phyloP scores from a whole-genome alignment of 2,113 vertebrate species.

The Apteryx mantelli region DNA sequence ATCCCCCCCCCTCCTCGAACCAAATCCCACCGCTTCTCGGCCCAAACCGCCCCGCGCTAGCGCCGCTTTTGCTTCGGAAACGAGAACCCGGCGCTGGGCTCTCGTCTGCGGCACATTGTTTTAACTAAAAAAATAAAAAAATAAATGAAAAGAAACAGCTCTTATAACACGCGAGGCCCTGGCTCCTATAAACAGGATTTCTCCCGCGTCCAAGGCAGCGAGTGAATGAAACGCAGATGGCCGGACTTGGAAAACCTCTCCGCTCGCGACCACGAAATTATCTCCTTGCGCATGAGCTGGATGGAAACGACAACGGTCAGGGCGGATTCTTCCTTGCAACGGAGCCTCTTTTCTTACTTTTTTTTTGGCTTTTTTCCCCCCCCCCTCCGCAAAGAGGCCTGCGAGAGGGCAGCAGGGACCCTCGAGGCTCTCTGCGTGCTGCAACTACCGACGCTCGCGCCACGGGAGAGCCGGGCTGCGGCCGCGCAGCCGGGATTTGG shows the following conservation, averaged over 20 bases:
- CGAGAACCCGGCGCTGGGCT: neutral
- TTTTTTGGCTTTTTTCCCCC: neutral
- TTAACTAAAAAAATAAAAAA: neutral
- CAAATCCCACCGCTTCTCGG: no score
- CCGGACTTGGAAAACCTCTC: constrained; percentile 35
- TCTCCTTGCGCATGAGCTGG: neutral
- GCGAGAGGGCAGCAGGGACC: neutral
- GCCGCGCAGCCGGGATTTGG: no score
- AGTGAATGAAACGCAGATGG: constrained; percentile 54
- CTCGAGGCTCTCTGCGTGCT: no score
- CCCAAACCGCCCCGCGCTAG: neutral
- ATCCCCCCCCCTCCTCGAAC: no score
- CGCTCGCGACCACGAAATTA: neutral
- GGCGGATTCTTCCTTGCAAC: neutral
- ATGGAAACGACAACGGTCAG: neutral
- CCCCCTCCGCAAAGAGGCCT: neutral
- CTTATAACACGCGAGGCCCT: neutral
- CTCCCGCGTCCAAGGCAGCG: constrained; percentile 11
- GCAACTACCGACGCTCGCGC: no score
- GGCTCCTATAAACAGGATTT: constrained; percentile 39
- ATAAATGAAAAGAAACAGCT: neutral
- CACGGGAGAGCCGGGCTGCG: no score
- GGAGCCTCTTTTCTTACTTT: neutral
- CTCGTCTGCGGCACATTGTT: neutral
- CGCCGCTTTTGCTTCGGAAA: neutral